Evolutionary conservation across 1,140 invertebrate genomes (phyloP), one percentile per base, ranked within the genome.

Genomic region (Anastatus disparis): DNA sequence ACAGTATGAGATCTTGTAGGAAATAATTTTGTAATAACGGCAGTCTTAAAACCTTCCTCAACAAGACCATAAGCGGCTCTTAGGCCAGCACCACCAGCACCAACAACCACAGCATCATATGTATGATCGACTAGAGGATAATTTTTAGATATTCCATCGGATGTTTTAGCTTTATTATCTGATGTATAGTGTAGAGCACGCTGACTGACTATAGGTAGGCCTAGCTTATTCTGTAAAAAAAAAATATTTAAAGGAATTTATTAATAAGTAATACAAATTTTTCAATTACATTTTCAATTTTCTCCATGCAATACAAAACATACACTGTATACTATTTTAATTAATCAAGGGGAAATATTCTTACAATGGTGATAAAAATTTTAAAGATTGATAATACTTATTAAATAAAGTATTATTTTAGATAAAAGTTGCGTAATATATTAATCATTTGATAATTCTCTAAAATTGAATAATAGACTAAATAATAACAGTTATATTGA

Each of bases 1-100:
- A 99, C 97, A 1, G 97, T 99, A 82, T 99, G 97, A 53, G 96
- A 98, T 68, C 95, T 88, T 1, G 95, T 99, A 0, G 98, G 98
- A 82, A 99, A 99, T 22, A 99, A 82, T 87, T 99, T 99, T n/a
- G 97, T 98, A 42, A 99, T 91, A 26, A 98, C 97, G 38, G 98
- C 98, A 9, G 97, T 98, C 78, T 95, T 95, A 78, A 99, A 98
- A 13, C 98, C 98, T 84, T 97, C 94, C 75, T 95, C 93, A 0
- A 97, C 96, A 22, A 99, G 87, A 70, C 97, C 97, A 86, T 98
- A 98, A 2, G 97, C 97, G 27, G 97, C 97, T 71, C 97, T 89
- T 0, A 99, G 87, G 31, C 98, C 98, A n/a, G 98, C 96, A 22
- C 98, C 98, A 69, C 97, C 98, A 38, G 97, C 98, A 35, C 98